phyloP scores from a whole-genome alignment of 2,113 vertebrate genomes.

The Atlantisia rogersi region DNA sequence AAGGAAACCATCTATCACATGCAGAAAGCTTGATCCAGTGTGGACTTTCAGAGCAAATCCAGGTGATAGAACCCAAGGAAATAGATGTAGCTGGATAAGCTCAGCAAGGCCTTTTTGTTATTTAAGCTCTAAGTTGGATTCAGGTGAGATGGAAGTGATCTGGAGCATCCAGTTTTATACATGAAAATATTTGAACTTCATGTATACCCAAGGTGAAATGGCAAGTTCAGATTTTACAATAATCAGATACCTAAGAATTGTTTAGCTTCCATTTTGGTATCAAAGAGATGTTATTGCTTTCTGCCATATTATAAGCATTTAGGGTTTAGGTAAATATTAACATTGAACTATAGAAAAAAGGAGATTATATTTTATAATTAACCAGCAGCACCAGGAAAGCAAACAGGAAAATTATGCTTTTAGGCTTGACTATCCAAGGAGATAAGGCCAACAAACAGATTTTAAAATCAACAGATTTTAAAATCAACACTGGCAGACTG shows the following conservation, averaged over 20 bases:
- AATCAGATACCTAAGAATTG: neutral
- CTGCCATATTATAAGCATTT: neutral
- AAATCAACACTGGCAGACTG: neutral
- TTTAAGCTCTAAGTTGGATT: neutral
- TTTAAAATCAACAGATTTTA: neutral
- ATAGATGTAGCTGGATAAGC: neutral
- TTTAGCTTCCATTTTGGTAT: neutral
- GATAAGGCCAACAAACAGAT: neutral
- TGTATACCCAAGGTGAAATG: neutral
- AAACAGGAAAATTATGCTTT: neutral
- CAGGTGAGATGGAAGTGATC: neutral
- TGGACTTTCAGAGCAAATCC: accelerated
- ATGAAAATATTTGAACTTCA: neutral
- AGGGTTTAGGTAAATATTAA: neutral
- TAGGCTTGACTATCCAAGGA: neutral
- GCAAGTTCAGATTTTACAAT: neutral
- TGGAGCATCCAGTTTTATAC: neutral
- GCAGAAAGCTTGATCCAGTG: neutral
- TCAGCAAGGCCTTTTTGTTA: neutral
- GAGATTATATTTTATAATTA: neutral
- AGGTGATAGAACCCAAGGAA: neutral
- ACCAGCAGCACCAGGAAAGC: neutral
- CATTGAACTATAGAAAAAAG: neutral
- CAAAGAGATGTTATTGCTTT: neutral
- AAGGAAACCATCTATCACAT: neutral